Evolutionary conservation across 2,888 invertebrate genomes (phyloP), one percentile per base, ranked within the genome.

Genomic region (Artemia sinica): DNA sequence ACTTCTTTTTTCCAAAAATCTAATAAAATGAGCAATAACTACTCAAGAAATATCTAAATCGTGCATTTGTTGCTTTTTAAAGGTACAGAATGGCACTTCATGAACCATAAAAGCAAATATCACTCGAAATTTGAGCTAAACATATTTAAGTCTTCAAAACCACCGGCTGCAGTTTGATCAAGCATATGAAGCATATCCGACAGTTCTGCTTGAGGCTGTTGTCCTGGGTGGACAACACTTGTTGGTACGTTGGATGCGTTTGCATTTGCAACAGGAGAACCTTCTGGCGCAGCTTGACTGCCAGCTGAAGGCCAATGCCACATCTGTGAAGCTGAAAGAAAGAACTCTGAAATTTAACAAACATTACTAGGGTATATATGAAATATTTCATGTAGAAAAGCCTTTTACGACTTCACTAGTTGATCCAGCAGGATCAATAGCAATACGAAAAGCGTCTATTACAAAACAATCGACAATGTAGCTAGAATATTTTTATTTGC

Each of bases 111-210:
- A 18, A 18, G 18, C 18, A 18, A 18, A 18, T 18, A 18, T 18
- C 18, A 86, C 80, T 86, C 86, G 76, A 87, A 87, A 74, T 83
- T 84, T 74, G 89, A 86, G 77, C 87, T 91, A 78, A 92, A 92
- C 91, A 92, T 92, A 76, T 88, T 88, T 75, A 92, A 82, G 78
- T 92, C 92, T 77, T 91, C 91, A 77, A 92, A 92, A 49, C 89
- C 86, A 13, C 77, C 75, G 70, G 88, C 83, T 68, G 86, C 88
- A 74, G 86, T 85, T 77, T 89, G 89, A 70, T 81, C 81, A 70
- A 93, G 80, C 85, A 93, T 91, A 79, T 92, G 91, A 75, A 93
- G 81, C 91, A 93, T 91, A 76, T 93, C 92, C 14, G 90, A 88
- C 70, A 92, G 83, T 80, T 91, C 91, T 75, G 86, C 87, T 63